phyloP scores from a whole-genome alignment of 2,113 vertebrate genomes.

The Pampusana beccarii region DNA sequence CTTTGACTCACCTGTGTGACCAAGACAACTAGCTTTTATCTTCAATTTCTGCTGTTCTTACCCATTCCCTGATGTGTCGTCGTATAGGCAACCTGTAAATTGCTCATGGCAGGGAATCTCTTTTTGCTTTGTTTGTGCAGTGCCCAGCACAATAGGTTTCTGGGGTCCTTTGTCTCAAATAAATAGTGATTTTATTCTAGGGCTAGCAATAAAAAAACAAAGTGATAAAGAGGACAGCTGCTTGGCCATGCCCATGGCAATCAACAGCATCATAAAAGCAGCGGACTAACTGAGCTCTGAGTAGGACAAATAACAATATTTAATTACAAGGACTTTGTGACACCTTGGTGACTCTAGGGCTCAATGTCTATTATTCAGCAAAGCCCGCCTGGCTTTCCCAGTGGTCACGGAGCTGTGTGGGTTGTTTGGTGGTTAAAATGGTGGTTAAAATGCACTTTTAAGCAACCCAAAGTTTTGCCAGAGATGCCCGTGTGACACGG shows the following conservation, averaged over 20 bases:
- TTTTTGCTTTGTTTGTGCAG: background rate
- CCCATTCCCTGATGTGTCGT: background rate
- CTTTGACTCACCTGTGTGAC: background rate
- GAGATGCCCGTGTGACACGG: background rate
- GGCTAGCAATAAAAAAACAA: background rate
- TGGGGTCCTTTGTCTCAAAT: background rate
- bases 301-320: background rate
- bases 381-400: background rate
- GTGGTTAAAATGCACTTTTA: background rate
- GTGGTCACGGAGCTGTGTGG: background rate
- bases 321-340: background rate
- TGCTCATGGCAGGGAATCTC: background rate
- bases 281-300: background rate
- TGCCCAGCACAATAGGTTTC: background rate
- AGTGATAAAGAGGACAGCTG: background rate
- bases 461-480: background rate
- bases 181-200: background rate
- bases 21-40: background rate
- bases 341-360: background rate
- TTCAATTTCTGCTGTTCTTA: background rate
- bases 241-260: background rate
- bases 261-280: background rate
- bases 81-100: background rate
- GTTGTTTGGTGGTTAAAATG: background rate
- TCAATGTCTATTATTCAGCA: background rate